These are phyloP conservation scores for Hycleus cichorii DNA, from an alignment of 1,140 invertebrate genomes.

Conservation along the genomic window DNA sequence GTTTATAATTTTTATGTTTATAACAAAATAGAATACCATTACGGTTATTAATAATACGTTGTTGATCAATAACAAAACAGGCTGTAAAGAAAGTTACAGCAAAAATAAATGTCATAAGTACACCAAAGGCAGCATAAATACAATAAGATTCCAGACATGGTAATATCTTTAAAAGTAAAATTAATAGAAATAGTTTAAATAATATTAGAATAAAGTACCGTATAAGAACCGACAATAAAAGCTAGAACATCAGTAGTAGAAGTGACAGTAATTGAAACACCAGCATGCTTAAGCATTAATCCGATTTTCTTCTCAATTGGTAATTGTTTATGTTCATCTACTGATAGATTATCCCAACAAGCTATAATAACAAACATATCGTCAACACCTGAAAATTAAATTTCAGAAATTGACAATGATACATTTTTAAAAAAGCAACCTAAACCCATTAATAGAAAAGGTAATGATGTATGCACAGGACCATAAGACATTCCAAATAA, in stretches of 20 bases:
- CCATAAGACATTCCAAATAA: constrained; percentile 66
- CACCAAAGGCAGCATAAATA: constrained; percentile 62
- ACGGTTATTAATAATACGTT: constrained; percentile 52
- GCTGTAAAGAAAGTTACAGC: constrained; percentile 75
- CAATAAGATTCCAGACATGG: constrained; percentile 69
- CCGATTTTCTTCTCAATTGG: constrained; percentile 55
- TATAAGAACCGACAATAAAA: constrained; percentile 63
- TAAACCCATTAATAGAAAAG: constrained; percentile 73
- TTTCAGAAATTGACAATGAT: too few species aligned
- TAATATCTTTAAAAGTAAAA: constrained; percentile 51
- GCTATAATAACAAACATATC: constrained; percentile 78
- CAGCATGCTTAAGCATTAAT: constrained; percentile 66
- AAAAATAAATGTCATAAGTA: constrained; percentile 65
- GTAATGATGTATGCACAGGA: constrained; percentile 73
- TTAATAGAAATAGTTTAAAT: background rate
- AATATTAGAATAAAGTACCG: constrained; percentile 39
- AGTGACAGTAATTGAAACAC: constrained; percentile 75
- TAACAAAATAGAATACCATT: constrained; percentile 65
- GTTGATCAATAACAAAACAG: constrained; percentile 62
- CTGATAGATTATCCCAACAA: constrained; percentile 52
- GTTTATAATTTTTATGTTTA: constrained; percentile 49
- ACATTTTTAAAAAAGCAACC: constrained; percentile 21
- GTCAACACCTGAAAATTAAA: constrained; percentile 50
- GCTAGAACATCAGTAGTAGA: constrained; percentile 77
- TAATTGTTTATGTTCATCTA: constrained; percentile 42